phyloP scores from a whole-genome alignment of 2,888 invertebrate species.

The Hyles lineata region DNA sequence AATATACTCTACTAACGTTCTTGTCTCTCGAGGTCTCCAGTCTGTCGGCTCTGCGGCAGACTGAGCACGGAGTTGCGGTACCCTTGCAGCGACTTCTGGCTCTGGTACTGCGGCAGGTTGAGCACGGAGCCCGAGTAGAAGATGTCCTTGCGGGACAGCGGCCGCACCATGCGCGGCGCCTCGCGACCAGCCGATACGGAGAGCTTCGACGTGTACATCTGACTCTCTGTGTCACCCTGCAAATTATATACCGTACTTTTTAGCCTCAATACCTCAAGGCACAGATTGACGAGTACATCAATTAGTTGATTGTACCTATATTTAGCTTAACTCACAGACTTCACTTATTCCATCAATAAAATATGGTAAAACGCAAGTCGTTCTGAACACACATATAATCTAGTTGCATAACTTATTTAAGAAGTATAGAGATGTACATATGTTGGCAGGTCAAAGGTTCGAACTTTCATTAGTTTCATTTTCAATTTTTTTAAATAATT shows the following conservation, averaged over 20 bases:
- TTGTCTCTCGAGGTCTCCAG: slow-evolving; percentile 87
- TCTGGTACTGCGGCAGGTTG: slow-evolving; percentile 96
- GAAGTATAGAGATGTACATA: too few species aligned
- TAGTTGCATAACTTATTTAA: too few species aligned
- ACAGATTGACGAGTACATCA: too few species aligned
- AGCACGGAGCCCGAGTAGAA: slow-evolving; percentile 98
- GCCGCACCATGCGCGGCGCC: slow-evolving; percentile 90
- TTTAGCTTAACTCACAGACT: too few species aligned
- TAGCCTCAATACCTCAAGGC: too few species aligned
- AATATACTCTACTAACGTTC: slow-evolving; percentile 90
- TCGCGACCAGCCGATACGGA: slow-evolving; percentile 80
- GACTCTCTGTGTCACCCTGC: slow-evolving; percentile 87
- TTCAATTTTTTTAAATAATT: too few species aligned
- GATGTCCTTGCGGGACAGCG: slow-evolving; percentile 97
- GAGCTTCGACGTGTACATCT: slow-evolving; percentile 88
- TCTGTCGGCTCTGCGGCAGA: slow-evolving; percentile 89
- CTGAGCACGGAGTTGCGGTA: slow-evolving; percentile 97
- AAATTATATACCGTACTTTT: slow-evolving; percentile 26
- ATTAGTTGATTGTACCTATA: too few species aligned
- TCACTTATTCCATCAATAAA: too few species aligned
- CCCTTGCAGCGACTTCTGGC: slow-evolving; percentile 94
- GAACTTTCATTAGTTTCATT: too few species aligned
- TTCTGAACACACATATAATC: too few species aligned
- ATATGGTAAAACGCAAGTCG: too few species aligned
- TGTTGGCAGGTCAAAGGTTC: too few species aligned